Evolutionary conservation across 2,113 vertebrate species (phyloP).

Genomic region (Actinemys pallida): DNA sequence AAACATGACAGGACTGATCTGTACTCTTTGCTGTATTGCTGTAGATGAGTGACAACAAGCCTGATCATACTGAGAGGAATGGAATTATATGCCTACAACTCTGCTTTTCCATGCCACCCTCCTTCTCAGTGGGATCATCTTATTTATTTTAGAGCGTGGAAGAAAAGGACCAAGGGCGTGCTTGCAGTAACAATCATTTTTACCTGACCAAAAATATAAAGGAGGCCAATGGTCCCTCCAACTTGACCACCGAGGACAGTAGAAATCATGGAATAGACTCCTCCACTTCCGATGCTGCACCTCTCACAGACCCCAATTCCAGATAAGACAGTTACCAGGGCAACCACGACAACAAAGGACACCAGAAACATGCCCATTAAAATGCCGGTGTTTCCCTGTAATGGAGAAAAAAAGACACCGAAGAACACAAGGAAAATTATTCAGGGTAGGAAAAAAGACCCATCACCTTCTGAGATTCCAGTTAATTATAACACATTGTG

Average conservation of each 20-base stretch:
- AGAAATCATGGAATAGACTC: conserved; percentile 96
- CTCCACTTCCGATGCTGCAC: conserved; percentile 88
- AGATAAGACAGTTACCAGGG: conserved; percentile 92
- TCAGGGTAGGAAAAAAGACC: not conserved
- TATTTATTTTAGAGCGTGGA: not conserved
- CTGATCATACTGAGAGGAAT: not conserved
- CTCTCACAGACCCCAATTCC: conserved; percentile 91
- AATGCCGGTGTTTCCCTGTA: conserved; percentile 95
- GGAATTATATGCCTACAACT: accelerated
- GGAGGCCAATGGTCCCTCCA: conserved; percentile 91
- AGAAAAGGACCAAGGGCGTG: not conserved
- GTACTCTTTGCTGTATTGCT: accelerated
- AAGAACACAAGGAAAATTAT: not conserved
- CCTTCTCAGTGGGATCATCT: not conserved
- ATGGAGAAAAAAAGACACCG: not conserved
- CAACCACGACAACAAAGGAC: conserved; percentile 90
- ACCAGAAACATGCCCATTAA: conserved; percentile 92
- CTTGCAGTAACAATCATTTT: not conserved
- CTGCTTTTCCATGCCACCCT: not conserved
- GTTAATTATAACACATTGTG: not conserved
- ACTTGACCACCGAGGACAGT: conserved; percentile 89
- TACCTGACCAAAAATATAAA: conserved; percentile 98
- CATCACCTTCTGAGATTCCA: not conserved
- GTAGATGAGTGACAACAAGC: not conserved
- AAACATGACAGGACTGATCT: not conserved